A percentile compares a stretch with the other conserved stretches of the same genome.
Conservation (phyloP, 1,140 invertebrate genomes). For the Drosophila biarmipes region DNA sequence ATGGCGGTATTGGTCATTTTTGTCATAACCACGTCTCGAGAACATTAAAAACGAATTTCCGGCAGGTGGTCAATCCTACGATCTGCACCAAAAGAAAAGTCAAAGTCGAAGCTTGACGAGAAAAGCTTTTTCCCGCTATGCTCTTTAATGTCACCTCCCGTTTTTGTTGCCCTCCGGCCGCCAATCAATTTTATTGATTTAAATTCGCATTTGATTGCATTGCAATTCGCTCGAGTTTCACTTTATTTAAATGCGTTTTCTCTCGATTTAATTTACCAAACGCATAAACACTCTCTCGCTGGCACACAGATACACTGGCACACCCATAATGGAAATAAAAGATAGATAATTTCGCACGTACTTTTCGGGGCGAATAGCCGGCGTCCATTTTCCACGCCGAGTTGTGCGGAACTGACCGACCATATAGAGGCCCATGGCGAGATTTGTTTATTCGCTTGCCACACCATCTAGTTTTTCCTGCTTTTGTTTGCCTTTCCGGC, state of each 20-base stretch:
- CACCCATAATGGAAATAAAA: conserved; percentile 1
- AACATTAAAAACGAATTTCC: conserved; percentile 56
- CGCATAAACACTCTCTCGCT: conserved; percentile 7
- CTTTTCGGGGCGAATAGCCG: conserved; percentile 65
- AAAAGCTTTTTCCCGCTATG: conserved; percentile 13
- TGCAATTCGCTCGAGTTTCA: conserved; percentile 27
- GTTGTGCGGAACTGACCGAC: conserved; percentile 65
- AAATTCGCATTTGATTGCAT: conserved; percentile 54
- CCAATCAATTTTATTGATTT: conserved; percentile 78
- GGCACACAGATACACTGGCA: conserved; percentile 6
- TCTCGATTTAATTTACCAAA: conserved; percentile 31
- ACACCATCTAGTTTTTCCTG: conserved; percentile 48
- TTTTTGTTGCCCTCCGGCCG: conserved; percentile 2
- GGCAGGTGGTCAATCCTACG: conserved; percentile 14
- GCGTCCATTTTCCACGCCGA: conserved; percentile 73
- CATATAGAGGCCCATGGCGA: conserved; percentile 8
- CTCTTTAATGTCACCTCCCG: neutral
- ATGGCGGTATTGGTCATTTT: conserved; percentile 10
- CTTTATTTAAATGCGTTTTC: conserved; percentile 44
- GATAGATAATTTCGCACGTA: conserved; percentile 41
- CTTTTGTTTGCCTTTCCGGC: conserved; percentile 14
- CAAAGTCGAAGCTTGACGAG: conserved; percentile 9
- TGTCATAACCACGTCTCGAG: conserved; percentile 41
- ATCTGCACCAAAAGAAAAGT: conserved; percentile 32
- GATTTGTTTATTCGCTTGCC: conserved; percentile 70